These are phyloP conservation scores for Lasiommata megera DNA, from an alignment of 2,888 invertebrate genomes.

Conservation along the genomic window DNA sequence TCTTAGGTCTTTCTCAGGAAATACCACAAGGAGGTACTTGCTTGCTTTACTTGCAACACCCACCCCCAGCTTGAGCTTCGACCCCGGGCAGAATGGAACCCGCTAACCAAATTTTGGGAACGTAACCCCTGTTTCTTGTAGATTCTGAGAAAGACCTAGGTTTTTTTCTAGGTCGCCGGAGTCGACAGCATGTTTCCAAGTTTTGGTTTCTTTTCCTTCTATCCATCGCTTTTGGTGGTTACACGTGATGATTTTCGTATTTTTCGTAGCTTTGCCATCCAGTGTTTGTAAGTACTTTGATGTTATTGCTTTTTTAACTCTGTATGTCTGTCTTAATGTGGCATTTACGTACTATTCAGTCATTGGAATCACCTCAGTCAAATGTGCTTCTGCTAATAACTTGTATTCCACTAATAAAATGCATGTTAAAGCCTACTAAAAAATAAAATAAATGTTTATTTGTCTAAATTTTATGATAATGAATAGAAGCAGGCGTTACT, in stretches of 20 bases:
- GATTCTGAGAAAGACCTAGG: slow-evolving; percentile 80
- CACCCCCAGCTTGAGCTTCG: slow-evolving; percentile 65
- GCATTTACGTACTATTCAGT: slow-evolving; percentile 27
- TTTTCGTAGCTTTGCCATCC: slow-evolving; percentile 42
- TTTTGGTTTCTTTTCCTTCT: slow-evolving; percentile 73
- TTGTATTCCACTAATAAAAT: slow-evolving; percentile 15
- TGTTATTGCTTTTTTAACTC: slow-evolving; percentile 23
- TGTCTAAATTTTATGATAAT: not conserved
- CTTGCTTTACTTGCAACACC: slow-evolving; percentile 67
- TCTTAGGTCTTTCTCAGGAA: slow-evolving; percentile 82
- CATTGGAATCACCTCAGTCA: slow-evolving; percentile 25
- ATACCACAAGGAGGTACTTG: slow-evolving; percentile 74
- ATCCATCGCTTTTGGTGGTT: slow-evolving; percentile 66
- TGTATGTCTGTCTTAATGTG: slow-evolving; percentile 27
- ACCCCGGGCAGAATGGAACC: slow-evolving; percentile 68
- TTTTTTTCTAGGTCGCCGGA: slow-evolving; percentile 74
- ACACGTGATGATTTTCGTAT: slow-evolving; percentile 45
- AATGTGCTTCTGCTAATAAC: slow-evolving; percentile 27
- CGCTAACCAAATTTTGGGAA: slow-evolving; percentile 75
- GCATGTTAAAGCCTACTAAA: slow-evolving; percentile 21
- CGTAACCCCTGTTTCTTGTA: slow-evolving; percentile 31
- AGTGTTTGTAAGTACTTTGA: slow-evolving; percentile 36
- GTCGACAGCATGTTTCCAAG: slow-evolving; percentile 78
- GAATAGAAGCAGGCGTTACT: too few species aligned
- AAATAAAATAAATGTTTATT: not conserved